Base-by-base conservation (phyloP, 1,140 invertebrate species). In the Calephelis virginiensis region DNA sequence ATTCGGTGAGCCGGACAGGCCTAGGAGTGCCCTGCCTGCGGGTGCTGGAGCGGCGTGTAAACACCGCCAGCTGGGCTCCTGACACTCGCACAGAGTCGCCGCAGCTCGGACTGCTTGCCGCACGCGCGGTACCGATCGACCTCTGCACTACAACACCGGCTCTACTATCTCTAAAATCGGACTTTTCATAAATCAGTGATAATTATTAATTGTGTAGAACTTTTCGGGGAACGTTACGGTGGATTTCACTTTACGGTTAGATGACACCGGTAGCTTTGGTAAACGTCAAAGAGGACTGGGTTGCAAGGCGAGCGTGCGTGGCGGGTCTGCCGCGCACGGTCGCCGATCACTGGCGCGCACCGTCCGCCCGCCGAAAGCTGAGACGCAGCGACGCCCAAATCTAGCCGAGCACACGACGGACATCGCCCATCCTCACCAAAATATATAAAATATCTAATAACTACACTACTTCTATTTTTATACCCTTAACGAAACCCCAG, bases 381-480 rank as follows among this genome's bases (percentile, higher is more conserved):
- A 89, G 86, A 89, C 86, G 86, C 81, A 89, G 82, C 84, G 86
- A 90, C 86, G 86, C 86, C 86, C 86, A 88, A 89, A 82, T 77
- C 83, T 86, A 86, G 78, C 77, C 69, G 80, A 77, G 71, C 74
- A 80, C 67, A 79, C 74, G 73, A 68, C 82, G 81, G 80, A 76
- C 84, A 85, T 81, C 83, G 84, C 84, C 84, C 85, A 80, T 68
- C 50, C n/a, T 67, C 9, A 61, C 66, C 50, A 64, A 63, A 68
- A 67, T 48, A 66, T 48, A 63, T 17, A 68, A 61, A 59, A 61
- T 68, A 53, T 68, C 28, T 45, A 63, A 63, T 56, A 28, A 28
- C 28, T 28, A 28, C 28, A 28, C 28, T 28, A 28, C 28, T 28
- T 28, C 28, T 28, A 28, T 1, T 28, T 28, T 28, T 28, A 63